Evolutionary conservation across 2,888 invertebrate species (phyloP).

Genomic region (Drosophila pegasa): DNA sequence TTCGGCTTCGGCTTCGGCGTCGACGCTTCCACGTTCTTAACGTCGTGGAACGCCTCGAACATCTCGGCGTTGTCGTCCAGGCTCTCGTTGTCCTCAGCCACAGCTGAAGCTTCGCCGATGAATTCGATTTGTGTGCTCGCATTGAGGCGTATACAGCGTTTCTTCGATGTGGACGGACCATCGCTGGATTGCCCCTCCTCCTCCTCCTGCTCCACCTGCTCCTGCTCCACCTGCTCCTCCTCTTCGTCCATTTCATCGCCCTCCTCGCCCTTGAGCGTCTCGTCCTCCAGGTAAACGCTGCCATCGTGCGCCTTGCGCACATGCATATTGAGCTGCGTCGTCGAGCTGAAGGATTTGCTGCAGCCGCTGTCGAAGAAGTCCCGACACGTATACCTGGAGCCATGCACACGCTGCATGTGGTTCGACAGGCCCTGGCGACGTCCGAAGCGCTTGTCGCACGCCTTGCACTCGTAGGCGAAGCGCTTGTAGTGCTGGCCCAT

Average conservation of each 20-base stretch:
- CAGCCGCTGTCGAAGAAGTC: conserved; percentile 60
- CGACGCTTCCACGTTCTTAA: not conserved
- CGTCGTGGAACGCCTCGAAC: not conserved
- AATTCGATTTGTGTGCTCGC: conserved; percentile 52
- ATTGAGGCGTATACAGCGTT: conserved; percentile 40
- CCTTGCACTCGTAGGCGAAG: conserved; percentile 75
- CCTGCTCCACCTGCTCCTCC: not conserved
- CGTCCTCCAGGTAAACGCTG: conserved; percentile 29
- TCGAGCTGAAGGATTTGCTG: conserved; percentile 46
- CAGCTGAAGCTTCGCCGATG: conserved; percentile 10
- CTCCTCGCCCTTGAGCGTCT: conserved; percentile 15
- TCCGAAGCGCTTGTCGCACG: conserved; percentile 78
- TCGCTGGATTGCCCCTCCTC: not conserved
- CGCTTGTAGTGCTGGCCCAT: conserved; percentile 75
- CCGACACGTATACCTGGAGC: conserved; percentile 65
- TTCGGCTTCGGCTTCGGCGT: conserved; percentile 21
- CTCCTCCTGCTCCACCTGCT: not conserved
- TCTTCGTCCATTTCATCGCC: conserved; percentile 3
- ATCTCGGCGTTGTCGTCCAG: not conserved
- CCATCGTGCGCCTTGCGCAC: conserved; percentile 53
- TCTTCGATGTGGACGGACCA: conserved; percentile 46
- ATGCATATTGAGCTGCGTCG: conserved; percentile 54
- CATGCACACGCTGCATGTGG: conserved; percentile 75
- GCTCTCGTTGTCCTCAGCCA: conserved; percentile 16
- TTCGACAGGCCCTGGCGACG: conserved; percentile 74